Base-by-base conservation (phyloP, 1,140 invertebrate species). In the Lutraria rhynchaena region DNA sequence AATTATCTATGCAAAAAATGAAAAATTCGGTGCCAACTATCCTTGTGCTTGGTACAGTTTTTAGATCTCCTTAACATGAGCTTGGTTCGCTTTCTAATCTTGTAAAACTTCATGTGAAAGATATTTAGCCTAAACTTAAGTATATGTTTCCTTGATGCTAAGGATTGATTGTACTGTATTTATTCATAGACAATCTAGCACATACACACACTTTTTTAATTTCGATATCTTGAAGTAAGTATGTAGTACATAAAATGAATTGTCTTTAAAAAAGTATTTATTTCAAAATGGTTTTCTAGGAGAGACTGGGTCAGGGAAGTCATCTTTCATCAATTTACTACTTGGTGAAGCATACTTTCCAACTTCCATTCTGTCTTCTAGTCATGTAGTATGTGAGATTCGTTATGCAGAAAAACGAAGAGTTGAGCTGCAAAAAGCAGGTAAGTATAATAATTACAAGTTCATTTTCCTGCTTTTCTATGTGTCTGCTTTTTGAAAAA, bases 271-370 rank as follows among this genome's bases (percentile, higher is more conserved):
- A 22, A 61, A n/a, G n/a, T n/a, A n/a, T n/a, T 22, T 33, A 24
- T 35, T 33, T 27, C 17, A 60, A 3, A 53, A 74, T 81, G 83
- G 77, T 13, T 53, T 80, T 83, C 2, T 33, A 87, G 86, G 86
- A 33, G 86, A 87, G 58, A 85, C 86, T 35, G 83, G 84, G 17
- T 78, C 86, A 55, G 86, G 86, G 35, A 87, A 87, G 46, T 81
- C 81, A 44, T 85, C 84, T 9, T 85, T 87, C 44, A 87, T 87
- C 58, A 87, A 87, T 58, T 35, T 87, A 9, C 35, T 87, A 1
- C 60, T 87, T 9, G 86, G 86, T 11, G 69, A 83, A n/a, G 51
- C 83, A 19, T 60, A 82, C 17, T 51, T 87, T 17, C 86, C 86
- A n/a, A 67, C 69, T 46, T 83, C 78, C 15, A 33, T 87, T 11